Base-by-base conservation (phyloP, 2,888 invertebrate genomes). In the Parapristionchus giblindavisi region DNA sequence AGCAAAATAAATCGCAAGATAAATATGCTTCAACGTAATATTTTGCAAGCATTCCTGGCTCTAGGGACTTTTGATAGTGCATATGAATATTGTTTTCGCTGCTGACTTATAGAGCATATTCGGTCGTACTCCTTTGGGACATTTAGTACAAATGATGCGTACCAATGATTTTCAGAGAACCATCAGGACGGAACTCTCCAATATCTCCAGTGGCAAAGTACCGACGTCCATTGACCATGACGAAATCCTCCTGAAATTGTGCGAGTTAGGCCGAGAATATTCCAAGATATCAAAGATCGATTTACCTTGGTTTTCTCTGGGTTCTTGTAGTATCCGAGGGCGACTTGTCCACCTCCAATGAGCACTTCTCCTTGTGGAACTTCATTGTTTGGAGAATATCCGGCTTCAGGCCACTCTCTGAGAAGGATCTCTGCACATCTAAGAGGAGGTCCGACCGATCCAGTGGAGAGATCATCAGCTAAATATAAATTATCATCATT, bases 191-290 rank as follows among this genome's bases (percentile, higher is more conserved):
- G 86, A 97, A 91, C 91, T 96, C 95, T 2, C 94, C 96, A 89
- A 99, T 93, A 90, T 99, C 99, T 1, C 99, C 99, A 24, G 96
- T 95, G 85, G 92, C 92, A 91, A 99, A 99, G 94, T 96, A 99
- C 82, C 93, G 73, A 40, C 80, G 80, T 48, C 87, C 87, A 71
- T 86, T 78, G 79, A 91, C 91, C 78, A 92, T 92, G n/a, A 88
- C 86, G 85, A 93, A 93, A 34, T 89, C 89, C 77, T 95, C 95
- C 78, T 76, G 40, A 17, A 75, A 71, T 1, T 27, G 32, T 21
- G 43, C 17, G 32, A 60, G 8, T 8, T 8, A 11, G 54, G 11
- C 54, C 2, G 21, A 24, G 14, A 8, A 58, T 17, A 34, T 60
- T 6, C 43, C 43, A 43, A 43, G 43, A 17, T 14, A 17, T 43